Conservation (phyloP, 2,113 vertebrate genomes). For the Penelope pileata region DNA sequence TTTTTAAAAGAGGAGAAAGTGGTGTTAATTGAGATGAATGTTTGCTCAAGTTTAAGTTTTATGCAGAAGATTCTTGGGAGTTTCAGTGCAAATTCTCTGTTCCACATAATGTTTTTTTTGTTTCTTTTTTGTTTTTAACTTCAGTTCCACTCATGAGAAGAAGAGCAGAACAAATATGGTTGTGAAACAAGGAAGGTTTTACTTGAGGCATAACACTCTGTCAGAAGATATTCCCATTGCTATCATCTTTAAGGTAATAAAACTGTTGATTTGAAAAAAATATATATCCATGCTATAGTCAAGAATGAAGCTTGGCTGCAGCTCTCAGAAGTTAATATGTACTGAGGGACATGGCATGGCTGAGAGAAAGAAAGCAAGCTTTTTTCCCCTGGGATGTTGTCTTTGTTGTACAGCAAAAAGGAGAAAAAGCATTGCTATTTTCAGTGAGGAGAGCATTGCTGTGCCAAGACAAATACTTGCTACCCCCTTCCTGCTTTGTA, state of each 20-base stretch:
- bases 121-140: conserved; percentile 19
- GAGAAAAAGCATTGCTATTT: background rate
- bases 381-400: background rate
- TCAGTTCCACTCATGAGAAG: conserved; percentile 97
- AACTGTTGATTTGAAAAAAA: background rate
- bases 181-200: conserved; percentile 95
- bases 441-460: background rate
- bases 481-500: background rate
- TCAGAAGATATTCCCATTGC: conserved; percentile 97
- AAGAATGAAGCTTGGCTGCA: background rate
- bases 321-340: background rate
- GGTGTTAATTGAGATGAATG: background rate
- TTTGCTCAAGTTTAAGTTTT: background rate
- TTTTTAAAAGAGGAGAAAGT: background rate
- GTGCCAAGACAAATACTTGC: background rate
- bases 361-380: background rate
- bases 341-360: background rate
- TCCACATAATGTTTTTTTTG: background rate
- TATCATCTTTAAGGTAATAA: conserved; percentile 95
- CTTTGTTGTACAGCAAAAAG: background rate
- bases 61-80: background rate
- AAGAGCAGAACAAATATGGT: conserved; percentile 98
- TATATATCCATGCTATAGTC: background rate
- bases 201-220: conserved; percentile 94
- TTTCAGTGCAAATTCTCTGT: background rate